These are phyloP conservation scores for Prunella fulvescens DNA, from an alignment of 2,113 vertebrate species.

Conservation along the genomic window DNA sequence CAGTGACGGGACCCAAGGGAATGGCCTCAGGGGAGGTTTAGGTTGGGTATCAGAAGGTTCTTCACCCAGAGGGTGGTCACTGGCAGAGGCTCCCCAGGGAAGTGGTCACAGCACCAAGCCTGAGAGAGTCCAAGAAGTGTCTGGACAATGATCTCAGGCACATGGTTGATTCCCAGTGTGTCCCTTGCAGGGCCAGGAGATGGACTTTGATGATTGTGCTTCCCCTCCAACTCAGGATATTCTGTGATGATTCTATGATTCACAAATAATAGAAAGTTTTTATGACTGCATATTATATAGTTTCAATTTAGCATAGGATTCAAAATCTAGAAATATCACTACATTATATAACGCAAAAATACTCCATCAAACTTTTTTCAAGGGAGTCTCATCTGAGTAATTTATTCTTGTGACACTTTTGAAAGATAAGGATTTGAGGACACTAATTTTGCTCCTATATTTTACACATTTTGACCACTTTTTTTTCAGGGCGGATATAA, in stretches of 20 bases:
- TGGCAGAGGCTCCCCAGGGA: background rate
- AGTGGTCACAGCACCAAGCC: background rate
- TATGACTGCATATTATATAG: background rate
- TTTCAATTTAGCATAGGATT: background rate
- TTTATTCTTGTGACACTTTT: background rate
- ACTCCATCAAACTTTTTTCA: background rate
- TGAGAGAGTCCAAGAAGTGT: background rate
- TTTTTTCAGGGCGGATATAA: background rate
- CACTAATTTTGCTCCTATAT: background rate
- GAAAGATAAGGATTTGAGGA: background rate
- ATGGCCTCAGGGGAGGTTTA: background rate
- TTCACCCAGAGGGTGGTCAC: background rate
- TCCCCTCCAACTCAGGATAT: background rate
- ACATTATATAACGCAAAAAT: background rate
- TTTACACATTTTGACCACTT: background rate
- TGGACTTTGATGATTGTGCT: background rate
- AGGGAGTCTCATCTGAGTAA: background rate
- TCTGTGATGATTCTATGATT: background rate
- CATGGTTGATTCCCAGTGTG: background rate
- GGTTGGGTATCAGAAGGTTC: background rate
- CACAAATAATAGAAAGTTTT: background rate
- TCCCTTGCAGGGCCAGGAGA: accelerated
- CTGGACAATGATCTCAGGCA: background rate
- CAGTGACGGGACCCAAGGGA: background rate
- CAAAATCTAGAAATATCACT: background rate